phyloP scores from a whole-genome alignment of 2,113 vertebrate species.

The Gambusia holbrooki region DNA sequence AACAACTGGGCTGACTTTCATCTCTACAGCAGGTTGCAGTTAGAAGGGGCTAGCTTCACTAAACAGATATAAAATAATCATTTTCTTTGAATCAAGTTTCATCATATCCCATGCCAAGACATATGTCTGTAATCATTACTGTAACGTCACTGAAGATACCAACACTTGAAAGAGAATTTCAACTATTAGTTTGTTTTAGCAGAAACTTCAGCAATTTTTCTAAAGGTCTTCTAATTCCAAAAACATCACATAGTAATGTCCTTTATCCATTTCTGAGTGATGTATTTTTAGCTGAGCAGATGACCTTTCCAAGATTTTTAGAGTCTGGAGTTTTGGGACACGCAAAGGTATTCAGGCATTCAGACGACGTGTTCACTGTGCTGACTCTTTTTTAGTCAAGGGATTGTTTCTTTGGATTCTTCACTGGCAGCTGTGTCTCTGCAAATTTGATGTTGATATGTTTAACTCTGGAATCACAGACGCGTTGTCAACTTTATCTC shows the following conservation, averaged over 20 bases:
- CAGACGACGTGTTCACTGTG: constrained; percentile 15
- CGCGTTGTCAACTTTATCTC: constrained; percentile 29
- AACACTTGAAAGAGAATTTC: constrained; percentile 22
- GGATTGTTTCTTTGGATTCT: constrained; percentile 12
- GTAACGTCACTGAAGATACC: neutral
- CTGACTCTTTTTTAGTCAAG: constrained; percentile 13
- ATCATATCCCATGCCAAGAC: too few relatives aligned
- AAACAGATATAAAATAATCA: too few relatives aligned
- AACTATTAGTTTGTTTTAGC: neutral
- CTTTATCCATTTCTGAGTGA: constrained; percentile 20
- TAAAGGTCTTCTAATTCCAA: neutral
- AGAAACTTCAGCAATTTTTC: neutral
- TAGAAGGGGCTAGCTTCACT: too few relatives aligned
- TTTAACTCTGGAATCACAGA: constrained; percentile 25
- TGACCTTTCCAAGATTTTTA: constrained; percentile 38
- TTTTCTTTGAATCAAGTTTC: too few relatives aligned
- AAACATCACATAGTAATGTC: constrained; percentile 25
- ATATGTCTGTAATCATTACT: neutral
- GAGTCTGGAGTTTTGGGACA: constrained; percentile 29
- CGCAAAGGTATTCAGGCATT: constrained; percentile 43
- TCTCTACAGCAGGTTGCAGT: too few relatives aligned
- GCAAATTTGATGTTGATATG: constrained; percentile 29
- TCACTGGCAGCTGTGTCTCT: constrained; percentile 19
- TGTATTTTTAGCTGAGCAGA: constrained; percentile 50
- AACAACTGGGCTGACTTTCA: too few relatives aligned